A percentile compares a stretch with the other conserved stretches of the same genome.
Evolutionary conservation across 1,140 invertebrate species (phyloP).

Genomic region (Trissolcus basalis): DNA sequence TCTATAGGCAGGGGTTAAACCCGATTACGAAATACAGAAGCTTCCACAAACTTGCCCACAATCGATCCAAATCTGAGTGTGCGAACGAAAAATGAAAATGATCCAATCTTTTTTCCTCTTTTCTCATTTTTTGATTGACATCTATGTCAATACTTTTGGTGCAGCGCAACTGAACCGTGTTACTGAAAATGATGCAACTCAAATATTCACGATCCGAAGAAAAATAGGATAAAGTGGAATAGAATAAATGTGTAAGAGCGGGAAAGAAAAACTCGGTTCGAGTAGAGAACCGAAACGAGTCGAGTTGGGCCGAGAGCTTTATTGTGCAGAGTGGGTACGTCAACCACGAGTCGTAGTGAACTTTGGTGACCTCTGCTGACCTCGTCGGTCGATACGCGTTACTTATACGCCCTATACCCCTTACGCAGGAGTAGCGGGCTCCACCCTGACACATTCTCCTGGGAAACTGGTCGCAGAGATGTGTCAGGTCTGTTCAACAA

Average conservation of each 20-base stretch:
- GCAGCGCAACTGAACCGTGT: too few species aligned
- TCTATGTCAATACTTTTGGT: too few species aligned
- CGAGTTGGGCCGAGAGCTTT: slow-evolving; percentile 21
- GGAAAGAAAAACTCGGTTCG: slow-evolving; percentile 22
- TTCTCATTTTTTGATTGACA: too few species aligned
- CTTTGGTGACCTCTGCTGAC: slow-evolving; percentile 74
- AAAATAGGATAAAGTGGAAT: slow-evolving; percentile 10
- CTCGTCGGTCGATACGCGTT: slow-evolving; percentile 73
- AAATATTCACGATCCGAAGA: not conserved
- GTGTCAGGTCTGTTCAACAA: too few species aligned
- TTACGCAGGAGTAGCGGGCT: slow-evolving; percentile 42
- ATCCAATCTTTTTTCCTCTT: too few species aligned
- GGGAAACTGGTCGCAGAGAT: slow-evolving; percentile 15
- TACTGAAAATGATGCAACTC: too few species aligned
- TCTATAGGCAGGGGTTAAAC: too few species aligned
- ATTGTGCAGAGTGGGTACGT: slow-evolving; percentile 53
- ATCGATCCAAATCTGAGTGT: too few species aligned
- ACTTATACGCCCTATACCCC: slow-evolving; percentile 57
- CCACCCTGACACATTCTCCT: slow-evolving; percentile 38
- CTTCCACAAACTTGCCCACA: too few species aligned
- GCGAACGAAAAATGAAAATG: too few species aligned
- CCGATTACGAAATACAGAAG: too few species aligned
- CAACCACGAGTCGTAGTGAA: slow-evolving; percentile 69
- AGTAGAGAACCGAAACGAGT: slow-evolving; percentile 19
- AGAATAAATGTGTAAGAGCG: slow-evolving; percentile 14